A percentile compares a stretch with the other conserved stretches of the same genome.
phyloP scores from a whole-genome alignment of 2,113 vertebrate genomes.

The Arothron firmamentum region DNA sequence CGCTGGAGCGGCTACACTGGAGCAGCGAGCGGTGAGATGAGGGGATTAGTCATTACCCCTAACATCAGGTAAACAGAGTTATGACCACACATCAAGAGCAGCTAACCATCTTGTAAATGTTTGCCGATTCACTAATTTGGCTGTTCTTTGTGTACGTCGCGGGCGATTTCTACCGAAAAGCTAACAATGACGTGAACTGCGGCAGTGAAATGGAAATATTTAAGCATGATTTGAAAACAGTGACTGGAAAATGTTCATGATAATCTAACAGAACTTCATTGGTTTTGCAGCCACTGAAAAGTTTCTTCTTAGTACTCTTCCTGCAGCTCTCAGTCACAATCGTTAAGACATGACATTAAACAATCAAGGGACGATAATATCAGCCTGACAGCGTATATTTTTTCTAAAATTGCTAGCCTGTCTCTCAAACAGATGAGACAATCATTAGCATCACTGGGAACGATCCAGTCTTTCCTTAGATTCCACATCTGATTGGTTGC shows the following conservation, averaged over 20 bases:
- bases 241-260: slow-evolving; percentile 22
- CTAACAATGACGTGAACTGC: slow-evolving; percentile 48
- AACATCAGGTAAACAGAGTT: slow-evolving; percentile 40
- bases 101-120: slow-evolving; percentile 29
- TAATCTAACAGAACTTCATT: slow-evolving; percentile 27
- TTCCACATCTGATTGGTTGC: too few relatives aligned
- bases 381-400: too few relatives aligned
- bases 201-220: slow-evolving; percentile 36
- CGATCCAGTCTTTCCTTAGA: too few relatives aligned
- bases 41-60: slow-evolving; percentile 48
- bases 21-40: slow-evolving; percentile 42
- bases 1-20: slow-evolving; percentile 35
- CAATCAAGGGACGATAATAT: too few relatives aligned
- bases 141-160: slow-evolving; percentile 31
- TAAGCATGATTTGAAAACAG: slow-evolving; percentile 27
- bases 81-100: slow-evolving; percentile 12
- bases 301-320: too few relatives aligned
- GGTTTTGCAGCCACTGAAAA: slow-evolving; percentile 13
- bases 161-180: slow-evolving; percentile 25
- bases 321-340: too few relatives aligned
- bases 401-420: too few relatives aligned
- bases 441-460: too few relatives aligned
- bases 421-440: too few relatives aligned
- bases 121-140: slow-evolving; percentile 42
- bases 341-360: too few relatives aligned